phyloP scores from a whole-genome alignment of 2,797 vertebrate genomes.

The Phylloscopus collybita region DNA sequence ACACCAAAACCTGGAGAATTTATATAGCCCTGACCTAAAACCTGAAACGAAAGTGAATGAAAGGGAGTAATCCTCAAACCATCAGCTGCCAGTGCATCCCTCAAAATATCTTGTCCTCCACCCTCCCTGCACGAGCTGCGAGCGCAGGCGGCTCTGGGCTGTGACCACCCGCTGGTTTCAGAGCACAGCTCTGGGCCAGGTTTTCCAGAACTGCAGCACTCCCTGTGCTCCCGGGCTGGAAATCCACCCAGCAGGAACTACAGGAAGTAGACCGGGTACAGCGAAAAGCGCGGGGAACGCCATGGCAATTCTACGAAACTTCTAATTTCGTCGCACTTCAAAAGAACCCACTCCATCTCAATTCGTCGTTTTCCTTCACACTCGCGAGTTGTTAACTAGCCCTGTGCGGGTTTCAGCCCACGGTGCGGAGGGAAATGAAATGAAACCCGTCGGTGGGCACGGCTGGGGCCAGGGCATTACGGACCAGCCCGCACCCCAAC shows the following conservation, averaged over 20 bases:
- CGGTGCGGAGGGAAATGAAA: rapidly evolving
- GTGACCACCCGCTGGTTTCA: neutral
- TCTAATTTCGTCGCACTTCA: rapidly evolving
- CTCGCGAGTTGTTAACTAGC: rapidly evolving
- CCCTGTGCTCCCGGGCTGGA: neutral
- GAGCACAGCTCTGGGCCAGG: neutral
- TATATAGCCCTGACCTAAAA: neutral
- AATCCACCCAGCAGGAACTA: neutral
- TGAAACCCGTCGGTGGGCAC: rapidly evolving
- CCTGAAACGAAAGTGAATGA: neutral
- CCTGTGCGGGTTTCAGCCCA: neutral
- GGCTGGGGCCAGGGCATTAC: rapidly evolving
- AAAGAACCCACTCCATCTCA: neutral
- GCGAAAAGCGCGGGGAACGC: neutral
- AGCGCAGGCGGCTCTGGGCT: neutral
- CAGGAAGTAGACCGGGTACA: neutral
- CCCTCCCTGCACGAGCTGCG: neutral
- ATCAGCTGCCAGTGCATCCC: rapidly evolving
- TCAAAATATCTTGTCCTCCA: rapidly evolving
- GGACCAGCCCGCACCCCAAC: rapidly evolving
- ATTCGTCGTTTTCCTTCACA: neutral
- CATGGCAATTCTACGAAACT: neutral
- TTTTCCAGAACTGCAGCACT: neutral
- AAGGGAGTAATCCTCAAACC: neutral
- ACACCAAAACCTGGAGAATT: neutral